phyloP scores from a whole-genome alignment of 2,113 vertebrate genomes.

The Pachypanchax playfairii region DNA sequence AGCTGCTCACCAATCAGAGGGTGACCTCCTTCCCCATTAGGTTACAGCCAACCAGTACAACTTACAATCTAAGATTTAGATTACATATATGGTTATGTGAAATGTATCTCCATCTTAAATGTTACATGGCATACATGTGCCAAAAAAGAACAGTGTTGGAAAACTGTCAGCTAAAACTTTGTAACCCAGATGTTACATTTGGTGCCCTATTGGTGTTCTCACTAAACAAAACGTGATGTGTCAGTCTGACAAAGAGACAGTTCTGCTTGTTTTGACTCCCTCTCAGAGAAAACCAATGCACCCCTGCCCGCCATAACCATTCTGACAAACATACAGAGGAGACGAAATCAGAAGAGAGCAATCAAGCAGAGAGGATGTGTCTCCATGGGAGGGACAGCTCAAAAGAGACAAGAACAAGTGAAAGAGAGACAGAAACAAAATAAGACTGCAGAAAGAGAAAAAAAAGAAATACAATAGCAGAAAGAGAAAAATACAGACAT shows the following conservation, averaged over 20 bases:
- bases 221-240: constrained; percentile 41
- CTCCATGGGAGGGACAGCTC: constrained; percentile 59
- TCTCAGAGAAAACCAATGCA: constrained; percentile 21
- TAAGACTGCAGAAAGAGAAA: constrained; percentile 21
- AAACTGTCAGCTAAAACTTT: no score
- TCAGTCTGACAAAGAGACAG: constrained; percentile 50
- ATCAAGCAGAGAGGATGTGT: constrained; percentile 63
- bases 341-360: constrained; percentile 64
- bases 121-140: no score
- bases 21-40: no score
- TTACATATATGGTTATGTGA: no score
- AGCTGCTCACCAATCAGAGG: no score
- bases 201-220: no score
- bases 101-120: no score
- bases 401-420: constrained; percentile 22
- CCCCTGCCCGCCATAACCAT: constrained; percentile 2
- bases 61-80: no score
- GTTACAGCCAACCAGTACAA: no score
- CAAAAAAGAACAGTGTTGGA: no score
- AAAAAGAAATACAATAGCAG: constrained; percentile 19
- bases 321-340: constrained; percentile 61
- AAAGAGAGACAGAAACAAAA: constrained; percentile 24
- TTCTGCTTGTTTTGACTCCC: constrained; percentile 55
- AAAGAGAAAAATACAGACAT: constrained; percentile 21
- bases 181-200: no score